phyloP scores from a whole-genome alignment of 1,140 invertebrate species.

The Halotydeus destructor region DNA sequence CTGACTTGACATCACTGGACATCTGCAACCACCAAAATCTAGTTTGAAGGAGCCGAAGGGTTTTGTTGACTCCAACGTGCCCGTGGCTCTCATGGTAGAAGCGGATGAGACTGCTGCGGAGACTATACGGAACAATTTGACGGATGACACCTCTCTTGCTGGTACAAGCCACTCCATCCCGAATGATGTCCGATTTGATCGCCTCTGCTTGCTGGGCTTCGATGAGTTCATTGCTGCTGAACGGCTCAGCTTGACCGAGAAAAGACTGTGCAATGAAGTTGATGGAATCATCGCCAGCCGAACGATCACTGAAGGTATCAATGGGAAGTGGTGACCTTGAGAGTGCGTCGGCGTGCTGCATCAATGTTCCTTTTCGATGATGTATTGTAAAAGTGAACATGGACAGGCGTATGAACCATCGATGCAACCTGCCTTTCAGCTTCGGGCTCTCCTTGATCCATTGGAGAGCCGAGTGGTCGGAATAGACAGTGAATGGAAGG shows the following conservation, averaged over 20 bases:
- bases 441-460: not conserved
- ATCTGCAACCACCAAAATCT: slow-evolving; percentile 4
- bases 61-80: slow-evolving; percentile 2
- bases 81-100: slow-evolving; percentile 2
- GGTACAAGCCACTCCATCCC: too few relatives aligned
- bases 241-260: too few relatives aligned
- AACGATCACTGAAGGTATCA: not conserved
- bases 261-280: too few relatives aligned
- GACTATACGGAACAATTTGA: not conserved
- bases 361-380: not conserved
- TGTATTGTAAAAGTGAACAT: not conserved
- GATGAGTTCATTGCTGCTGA: not conserved
- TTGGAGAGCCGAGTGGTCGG: slow-evolving; percentile 3
- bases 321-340: not conserved
- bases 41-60: not conserved
- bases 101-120: not conserved
- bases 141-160: not conserved
- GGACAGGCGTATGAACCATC: slow-evolving; percentile 1
- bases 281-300: not conserved
- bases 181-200: not conserved
- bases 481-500: not conserved
- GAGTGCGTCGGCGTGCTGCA: not conserved
- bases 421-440: not conserved
- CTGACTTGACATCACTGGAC: not conserved
- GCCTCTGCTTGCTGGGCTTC: not conserved